Percentiles rank a stretch among this genome's conserved stretches.
phyloP scores from a whole-genome alignment of 2,888 invertebrate genomes.

The Synanthedon vespiformis region DNA sequence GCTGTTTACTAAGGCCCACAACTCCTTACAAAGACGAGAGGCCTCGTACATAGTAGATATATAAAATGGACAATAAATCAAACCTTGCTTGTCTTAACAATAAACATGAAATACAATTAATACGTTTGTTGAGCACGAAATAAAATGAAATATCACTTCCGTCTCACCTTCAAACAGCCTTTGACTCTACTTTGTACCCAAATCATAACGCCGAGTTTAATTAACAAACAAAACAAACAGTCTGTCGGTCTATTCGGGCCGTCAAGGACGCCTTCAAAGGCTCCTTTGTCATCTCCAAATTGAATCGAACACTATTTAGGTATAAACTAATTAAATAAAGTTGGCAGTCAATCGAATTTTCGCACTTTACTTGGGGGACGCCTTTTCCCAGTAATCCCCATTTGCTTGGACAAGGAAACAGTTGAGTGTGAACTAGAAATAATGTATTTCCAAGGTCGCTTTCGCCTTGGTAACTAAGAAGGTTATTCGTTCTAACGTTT shows the following conservation, averaged over 20 bases:
- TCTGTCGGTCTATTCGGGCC: neutral
- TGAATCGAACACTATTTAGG: neutral
- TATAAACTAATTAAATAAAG: conserved; percentile 20
- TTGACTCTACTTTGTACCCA: neutral
- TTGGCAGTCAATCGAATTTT: conserved; percentile 23
- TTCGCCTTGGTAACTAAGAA: too few species aligned
- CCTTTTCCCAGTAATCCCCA: neutral
- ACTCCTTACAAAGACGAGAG: too few species aligned
- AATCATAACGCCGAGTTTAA: neutral
- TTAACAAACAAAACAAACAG: neutral
- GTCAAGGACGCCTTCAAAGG: neutral
- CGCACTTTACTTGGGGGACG: conserved; percentile 13
- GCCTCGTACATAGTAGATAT: too few species aligned
- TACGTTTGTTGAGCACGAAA: too few species aligned
- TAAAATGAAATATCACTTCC: neutral
- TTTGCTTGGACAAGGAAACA: neutral
- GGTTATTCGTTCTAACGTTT: too few species aligned
- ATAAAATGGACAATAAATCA: too few species aligned
- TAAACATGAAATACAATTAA: too few species aligned
- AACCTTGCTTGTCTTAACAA: too few species aligned
- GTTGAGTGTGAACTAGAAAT: neutral
- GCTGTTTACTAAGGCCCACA: too few species aligned
- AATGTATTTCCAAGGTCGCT: neutral
- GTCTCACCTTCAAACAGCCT: neutral
- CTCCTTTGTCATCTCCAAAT: neutral